Percentiles rank a stretch among this genome's conserved stretches.
These are phyloP conservation scores for Podarcis muralis DNA, from an alignment of 2,113 vertebrate species.

Conservation along the genomic window DNA sequence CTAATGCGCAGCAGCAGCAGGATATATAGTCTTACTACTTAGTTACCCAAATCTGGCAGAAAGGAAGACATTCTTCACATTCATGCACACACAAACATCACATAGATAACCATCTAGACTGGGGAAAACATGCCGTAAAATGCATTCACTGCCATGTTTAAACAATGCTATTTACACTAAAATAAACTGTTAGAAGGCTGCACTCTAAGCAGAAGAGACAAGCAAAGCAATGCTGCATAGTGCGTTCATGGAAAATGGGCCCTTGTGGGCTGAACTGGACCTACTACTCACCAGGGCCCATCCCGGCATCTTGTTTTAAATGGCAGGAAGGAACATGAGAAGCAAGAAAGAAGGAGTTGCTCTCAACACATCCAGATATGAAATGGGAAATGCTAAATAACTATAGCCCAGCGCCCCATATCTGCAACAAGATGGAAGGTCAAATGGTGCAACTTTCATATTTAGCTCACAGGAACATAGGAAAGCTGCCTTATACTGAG, in stretches of 20 bases:
- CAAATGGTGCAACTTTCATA: neutral
- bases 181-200: neutral
- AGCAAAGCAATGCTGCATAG: neutral
- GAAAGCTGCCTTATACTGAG: too few species aligned
- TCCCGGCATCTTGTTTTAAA: neutral
- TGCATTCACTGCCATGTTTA: neutral
- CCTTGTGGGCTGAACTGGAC: neutral
- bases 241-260: neutral
- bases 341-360: neutral
- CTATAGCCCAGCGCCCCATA: neutral
- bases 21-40: neutral
- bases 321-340: neutral
- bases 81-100: neutral
- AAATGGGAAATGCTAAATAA: neutral
- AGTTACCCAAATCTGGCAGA: neutral
- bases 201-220: neutral
- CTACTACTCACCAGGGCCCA: neutral
- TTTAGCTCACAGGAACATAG: too few species aligned
- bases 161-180: neutral
- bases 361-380: neutral
- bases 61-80: neutral
- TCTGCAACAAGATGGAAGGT: neutral
- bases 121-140: neutral
- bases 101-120: neutral
- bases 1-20: neutral